A percentile compares a stretch with the other conserved stretches of the same genome.
Evolutionary conservation across 1,140 invertebrate genomes (phyloP).

Genomic region (Zaprionus gabonicus): DNA sequence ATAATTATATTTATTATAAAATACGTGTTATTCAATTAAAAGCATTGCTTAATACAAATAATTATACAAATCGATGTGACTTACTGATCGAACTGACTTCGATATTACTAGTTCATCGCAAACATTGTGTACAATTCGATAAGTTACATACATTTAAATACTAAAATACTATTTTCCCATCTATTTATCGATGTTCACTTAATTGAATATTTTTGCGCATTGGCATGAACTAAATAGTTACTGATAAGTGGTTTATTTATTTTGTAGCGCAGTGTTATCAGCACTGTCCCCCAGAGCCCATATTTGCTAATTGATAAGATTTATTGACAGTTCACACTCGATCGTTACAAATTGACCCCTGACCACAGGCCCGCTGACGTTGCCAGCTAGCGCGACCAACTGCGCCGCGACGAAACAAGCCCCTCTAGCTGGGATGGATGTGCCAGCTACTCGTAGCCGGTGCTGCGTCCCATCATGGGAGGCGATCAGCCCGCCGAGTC

Average conservation of each 20-base stretch:
- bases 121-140: neutral
- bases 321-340: slow-evolving; percentile 65
- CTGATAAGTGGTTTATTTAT: neutral
- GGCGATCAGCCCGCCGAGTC: slow-evolving; percentile 57
- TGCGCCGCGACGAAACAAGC: slow-evolving; percentile 59
- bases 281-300: slow-evolving; percentile 15
- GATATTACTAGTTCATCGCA: neutral
- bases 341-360: slow-evolving; percentile 63
- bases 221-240: neutral
- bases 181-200: neutral
- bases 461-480: too few species aligned
- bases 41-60: too few species aligned
- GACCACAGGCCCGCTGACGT: slow-evolving; percentile 19
- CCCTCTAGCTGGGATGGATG: slow-evolving; percentile 40
- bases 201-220: neutral
- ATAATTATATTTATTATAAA: too few species aligned
- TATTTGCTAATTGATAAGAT: slow-evolving; percentile 65
- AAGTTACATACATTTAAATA: neutral
- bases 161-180: neutral
- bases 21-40: too few species aligned
- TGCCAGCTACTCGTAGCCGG: neutral
- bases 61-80: too few species aligned
- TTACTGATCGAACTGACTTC: neutral
- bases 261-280: slow-evolving; percentile 9
- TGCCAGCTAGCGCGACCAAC: slow-evolving; percentile 18